A percentile compares a stretch with the other conserved stretches of the same genome.
Evolutionary conservation across 2,113 vertebrate species (phyloP).

Genomic region (Lepisosteus osseus): DNA sequence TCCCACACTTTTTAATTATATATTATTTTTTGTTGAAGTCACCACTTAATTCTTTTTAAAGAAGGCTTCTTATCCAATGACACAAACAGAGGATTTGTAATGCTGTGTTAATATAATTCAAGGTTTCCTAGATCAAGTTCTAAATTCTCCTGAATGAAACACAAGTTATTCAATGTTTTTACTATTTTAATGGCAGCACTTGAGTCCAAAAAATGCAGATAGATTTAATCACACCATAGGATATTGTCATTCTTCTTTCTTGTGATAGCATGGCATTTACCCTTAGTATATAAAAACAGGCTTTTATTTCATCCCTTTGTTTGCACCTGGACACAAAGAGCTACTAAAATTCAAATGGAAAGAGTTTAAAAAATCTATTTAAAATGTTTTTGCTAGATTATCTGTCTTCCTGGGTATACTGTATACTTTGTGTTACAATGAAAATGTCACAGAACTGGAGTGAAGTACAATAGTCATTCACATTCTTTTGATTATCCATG

Average conservation of each 20-base stretch:
- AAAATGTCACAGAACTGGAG: neutral
- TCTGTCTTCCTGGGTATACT: too few relatives aligned
- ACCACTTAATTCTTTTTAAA: slow-evolving; percentile 8
- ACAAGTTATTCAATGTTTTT: slow-evolving; percentile 15
- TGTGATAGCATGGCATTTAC: too few relatives aligned
- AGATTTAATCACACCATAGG: neutral
- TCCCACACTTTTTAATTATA: neutral
- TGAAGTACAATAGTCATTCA: neutral
- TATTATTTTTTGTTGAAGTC: slow-evolving; percentile 10
- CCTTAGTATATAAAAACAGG: too few relatives aligned
- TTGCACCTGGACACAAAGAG: neutral
- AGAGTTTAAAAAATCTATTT: too few relatives aligned
- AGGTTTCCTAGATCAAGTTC: neutral
- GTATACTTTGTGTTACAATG: neutral
- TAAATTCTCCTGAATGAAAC: neutral
- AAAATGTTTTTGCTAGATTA: too few relatives aligned
- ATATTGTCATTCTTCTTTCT: too few relatives aligned
- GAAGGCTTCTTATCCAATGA: slow-evolving; percentile 12
- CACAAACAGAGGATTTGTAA: slow-evolving; percentile 13
- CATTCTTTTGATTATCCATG: neutral
- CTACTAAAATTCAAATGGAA: neutral
- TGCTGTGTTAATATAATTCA: slow-evolving; percentile 21
- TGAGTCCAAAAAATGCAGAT: neutral
- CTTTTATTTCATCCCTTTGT: neutral
- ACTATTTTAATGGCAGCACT: slow-evolving; percentile 1